phyloP scores from a whole-genome alignment of 2,888 invertebrate genomes.

The Erebia palarica region DNA sequence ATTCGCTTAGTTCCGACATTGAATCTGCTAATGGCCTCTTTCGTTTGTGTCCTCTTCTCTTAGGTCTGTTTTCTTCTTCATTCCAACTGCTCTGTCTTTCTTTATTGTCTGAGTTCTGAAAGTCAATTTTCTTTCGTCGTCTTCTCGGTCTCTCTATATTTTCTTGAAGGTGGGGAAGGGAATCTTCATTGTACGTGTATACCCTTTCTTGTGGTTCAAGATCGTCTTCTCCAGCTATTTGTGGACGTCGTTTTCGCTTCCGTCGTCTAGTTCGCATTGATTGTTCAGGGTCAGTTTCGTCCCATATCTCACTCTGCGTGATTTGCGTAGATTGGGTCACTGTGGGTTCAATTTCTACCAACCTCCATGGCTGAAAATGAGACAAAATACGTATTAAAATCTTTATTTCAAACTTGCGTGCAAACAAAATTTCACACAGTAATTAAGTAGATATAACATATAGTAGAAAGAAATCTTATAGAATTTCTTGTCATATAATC shows the following conservation, averaged over 20 bases:
- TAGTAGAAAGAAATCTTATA: background rate
- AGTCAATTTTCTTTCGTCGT: slow-evolving; percentile 62
- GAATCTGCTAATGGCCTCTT: slow-evolving; percentile 56
- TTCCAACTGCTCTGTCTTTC: slow-evolving; percentile 61
- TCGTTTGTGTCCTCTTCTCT: slow-evolving; percentile 62
- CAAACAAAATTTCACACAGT: too few relatives aligned
- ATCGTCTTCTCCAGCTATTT: slow-evolving; percentile 52
- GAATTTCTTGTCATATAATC: background rate
- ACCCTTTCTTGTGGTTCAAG: slow-evolving; percentile 50
- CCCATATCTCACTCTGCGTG: slow-evolving; percentile 54
- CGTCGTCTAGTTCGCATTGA: slow-evolving; percentile 74
- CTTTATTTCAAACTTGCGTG: too few relatives aligned
- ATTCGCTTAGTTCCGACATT: slow-evolving; percentile 58
- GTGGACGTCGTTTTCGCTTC: slow-evolving; percentile 85
- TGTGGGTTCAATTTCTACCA: slow-evolving; percentile 61
- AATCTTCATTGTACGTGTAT: slow-evolving; percentile 51
- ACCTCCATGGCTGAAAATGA: slow-evolving; percentile 79
- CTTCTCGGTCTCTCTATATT: slow-evolving; percentile 56
- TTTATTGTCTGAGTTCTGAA: slow-evolving; percentile 30
- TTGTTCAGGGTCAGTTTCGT: slow-evolving; percentile 58
- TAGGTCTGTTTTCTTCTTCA: slow-evolving; percentile 63
- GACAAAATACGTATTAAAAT: background rate
- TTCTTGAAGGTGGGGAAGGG: slow-evolving; percentile 49
- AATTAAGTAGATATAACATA: background rate
- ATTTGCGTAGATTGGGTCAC: slow-evolving; percentile 50